Conservation (phyloP, 2,888 invertebrate species). For the Drosophila neutralis region DNA sequence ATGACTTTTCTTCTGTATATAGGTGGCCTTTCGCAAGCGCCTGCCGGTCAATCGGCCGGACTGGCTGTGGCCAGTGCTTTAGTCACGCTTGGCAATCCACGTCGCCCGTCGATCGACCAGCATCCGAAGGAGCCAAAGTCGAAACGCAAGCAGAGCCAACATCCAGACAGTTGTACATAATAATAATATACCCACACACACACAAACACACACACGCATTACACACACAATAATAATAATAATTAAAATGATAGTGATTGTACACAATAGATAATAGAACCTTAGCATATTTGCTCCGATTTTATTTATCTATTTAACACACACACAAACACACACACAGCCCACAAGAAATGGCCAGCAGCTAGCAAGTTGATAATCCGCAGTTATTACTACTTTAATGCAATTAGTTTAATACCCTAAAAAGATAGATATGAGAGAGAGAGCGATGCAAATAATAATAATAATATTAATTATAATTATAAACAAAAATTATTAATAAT, state of each 20-base stretch:
- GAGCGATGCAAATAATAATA: constrained; percentile 58
- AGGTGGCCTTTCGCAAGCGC: constrained; percentile 93
- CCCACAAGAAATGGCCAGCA: constrained; percentile 39
- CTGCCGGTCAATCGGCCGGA: constrained; percentile 92
- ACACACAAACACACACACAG: constrained; percentile 12
- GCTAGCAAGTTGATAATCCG: constrained; percentile 72
- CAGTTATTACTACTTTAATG: constrained; percentile 78
- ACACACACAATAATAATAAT: constrained; percentile 55
- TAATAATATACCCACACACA: constrained; percentile 61
- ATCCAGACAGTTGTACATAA: constrained; percentile 87
- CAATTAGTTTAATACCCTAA: constrained; percentile 67
- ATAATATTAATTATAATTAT: constrained; percentile 41
- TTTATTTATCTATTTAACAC: constrained; percentile 56
- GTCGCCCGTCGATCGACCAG: constrained; percentile 90
- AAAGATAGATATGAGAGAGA: constrained; percentile 29
- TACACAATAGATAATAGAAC: constrained; percentile 67
- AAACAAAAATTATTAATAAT: constrained; percentile 46
- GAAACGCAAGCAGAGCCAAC: constrained; percentile 88
- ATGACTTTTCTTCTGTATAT: neutral
- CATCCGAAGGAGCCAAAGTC: constrained; percentile 86
- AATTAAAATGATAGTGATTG: constrained; percentile 60
- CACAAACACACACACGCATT: constrained; percentile 42
- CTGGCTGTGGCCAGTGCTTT: constrained; percentile 95
- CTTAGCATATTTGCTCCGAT: constrained; percentile 61
- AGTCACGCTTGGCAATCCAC: constrained; percentile 93